Evolutionary conservation across 1,140 invertebrate genomes (phyloP), one percentile per base, ranked within the genome.

Genomic region (Meloidogyne exigua): DNA sequence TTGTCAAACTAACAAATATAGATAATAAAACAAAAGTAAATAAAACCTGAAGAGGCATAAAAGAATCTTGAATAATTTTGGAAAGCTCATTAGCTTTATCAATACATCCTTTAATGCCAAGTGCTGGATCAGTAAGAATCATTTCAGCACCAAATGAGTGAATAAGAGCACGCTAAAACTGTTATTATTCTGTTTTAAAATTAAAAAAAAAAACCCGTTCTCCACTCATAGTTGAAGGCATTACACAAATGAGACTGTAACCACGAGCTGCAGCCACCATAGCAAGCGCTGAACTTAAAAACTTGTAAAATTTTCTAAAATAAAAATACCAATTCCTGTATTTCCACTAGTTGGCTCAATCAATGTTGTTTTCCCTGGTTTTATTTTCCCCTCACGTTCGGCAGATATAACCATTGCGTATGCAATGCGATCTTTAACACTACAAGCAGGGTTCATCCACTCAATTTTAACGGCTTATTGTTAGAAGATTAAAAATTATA

Each of bases 161-260:
- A 28, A 86, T 68, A 9, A 87, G 72, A n/a, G 81, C 86, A 28
- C 85, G 64, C 84, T 85, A 64, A 62, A 86, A 83, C 42, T 32
- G 11, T 12, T 42, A 15, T 32, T 18, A 81, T 42, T 77, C n/a
- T n/a, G n/a, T n/a, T 57, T 57, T n/a, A 57, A 57, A 57, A 57
- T 7, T 5, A 68, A 21, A 68, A 79, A 32, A 42, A 32, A 28
- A 39, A 49, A 73, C 86, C 71, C 76, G 68, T 70, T 81, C 80
- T n/a, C 49, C 42, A 12, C 74, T 82, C 87, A 89, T 89, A 76
- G 83, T 87, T 13, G 88, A 81, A 12, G 89, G 88, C 88, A 90
- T 89, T 11, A 84, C 84, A n/a, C 89, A 77, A 69, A 89, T 87
- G 28, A 86, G 81, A 67, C 89, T 12, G 83, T 85, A 65, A 83